Percentiles rank a stretch among this genome's conserved stretches.
These are phyloP conservation scores for Trichogramma dendrolimi DNA, from an alignment of 2,888 invertebrate species.

Conservation along the genomic window DNA sequence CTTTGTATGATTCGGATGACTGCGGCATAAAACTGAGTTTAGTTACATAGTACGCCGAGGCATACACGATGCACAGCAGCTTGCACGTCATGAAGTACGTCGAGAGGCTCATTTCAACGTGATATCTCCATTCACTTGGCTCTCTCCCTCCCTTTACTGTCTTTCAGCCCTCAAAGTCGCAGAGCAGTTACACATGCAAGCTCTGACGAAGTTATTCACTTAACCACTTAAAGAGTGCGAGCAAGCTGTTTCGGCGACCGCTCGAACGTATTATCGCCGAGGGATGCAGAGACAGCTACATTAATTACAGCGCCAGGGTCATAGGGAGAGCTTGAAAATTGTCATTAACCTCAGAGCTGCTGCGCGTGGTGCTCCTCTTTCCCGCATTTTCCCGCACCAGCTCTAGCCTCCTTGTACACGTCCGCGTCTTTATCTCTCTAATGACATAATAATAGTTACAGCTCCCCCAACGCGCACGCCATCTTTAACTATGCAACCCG, in stretches of 20 bases:
- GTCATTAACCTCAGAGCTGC: slow-evolving; percentile 16
- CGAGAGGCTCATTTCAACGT: neutral
- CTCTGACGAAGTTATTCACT: slow-evolving; percentile 40
- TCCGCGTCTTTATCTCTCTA: neutral
- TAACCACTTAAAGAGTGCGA: slow-evolving; percentile 37
- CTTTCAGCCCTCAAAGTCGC: too few relatives aligned
- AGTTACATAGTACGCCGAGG: too few relatives aligned
- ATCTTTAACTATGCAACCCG: neutral
- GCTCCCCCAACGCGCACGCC: neutral
- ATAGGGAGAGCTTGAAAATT: slow-evolving; percentile 8
- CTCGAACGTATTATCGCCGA: slow-evolving; percentile 38
- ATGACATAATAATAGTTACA: slow-evolving; percentile 17
- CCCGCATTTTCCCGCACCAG: too few relatives aligned
- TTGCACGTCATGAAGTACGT: neutral
- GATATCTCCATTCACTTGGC: too few relatives aligned
- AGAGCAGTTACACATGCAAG: neutral
- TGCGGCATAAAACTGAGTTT: too few relatives aligned
- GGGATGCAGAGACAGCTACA: slow-evolving; percentile 31
- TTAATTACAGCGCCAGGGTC: slow-evolving; percentile 33
- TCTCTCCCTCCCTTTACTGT: too few relatives aligned
- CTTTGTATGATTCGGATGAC: too few relatives aligned
- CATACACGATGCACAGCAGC: too few relatives aligned
- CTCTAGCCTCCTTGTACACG: too few relatives aligned
- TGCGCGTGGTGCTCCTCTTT: neutral
- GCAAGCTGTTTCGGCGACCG: slow-evolving; percentile 11